Conservation (phyloP, 2,113 vertebrate genomes). For the Mormoops blainvillei region DNA sequence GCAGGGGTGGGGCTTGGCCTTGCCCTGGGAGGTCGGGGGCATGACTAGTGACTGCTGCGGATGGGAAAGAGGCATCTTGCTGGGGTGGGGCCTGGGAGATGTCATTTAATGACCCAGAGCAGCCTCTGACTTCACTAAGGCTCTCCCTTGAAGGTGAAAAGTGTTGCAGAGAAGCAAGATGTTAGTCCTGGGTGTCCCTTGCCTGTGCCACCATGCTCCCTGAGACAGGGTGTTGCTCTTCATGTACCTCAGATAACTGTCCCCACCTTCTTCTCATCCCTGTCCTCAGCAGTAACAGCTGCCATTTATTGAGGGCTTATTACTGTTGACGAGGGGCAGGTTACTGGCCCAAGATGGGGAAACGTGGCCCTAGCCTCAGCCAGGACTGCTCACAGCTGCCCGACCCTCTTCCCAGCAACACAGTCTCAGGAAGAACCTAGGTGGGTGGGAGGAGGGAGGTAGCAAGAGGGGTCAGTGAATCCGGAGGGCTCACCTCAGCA, state of each 20-base stretch:
- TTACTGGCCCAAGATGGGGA: not conserved
- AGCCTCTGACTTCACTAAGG: not conserved
- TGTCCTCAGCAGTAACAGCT: not conserved
- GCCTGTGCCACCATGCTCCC: not conserved
- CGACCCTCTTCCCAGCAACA: not conserved
- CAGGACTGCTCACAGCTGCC: not conserved
- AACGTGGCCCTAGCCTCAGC: not conserved
- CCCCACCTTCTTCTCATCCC: fast-evolving
- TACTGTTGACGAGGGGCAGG: not conserved
- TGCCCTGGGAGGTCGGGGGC: not conserved
- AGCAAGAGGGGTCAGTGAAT: not conserved
- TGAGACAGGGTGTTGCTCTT: not conserved
- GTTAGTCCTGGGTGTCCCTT: not conserved
- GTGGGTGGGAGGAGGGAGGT: too few relatives aligned
- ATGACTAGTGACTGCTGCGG: not conserved
- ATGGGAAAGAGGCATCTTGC: not conserved
- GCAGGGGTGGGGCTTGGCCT: not conserved
- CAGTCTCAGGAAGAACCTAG: not conserved
- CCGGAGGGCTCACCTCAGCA: not conserved
- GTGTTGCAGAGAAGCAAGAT: constrained; percentile 47
- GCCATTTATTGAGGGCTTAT: not conserved
- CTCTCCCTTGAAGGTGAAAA: constrained; percentile 38
- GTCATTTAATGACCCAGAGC: too few relatives aligned
- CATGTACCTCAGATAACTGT: too few relatives aligned
- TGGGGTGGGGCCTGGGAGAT: not conserved